These are phyloP conservation scores for Drosophila tristis DNA, from an alignment of 1,140 invertebrate genomes.

Conservation along the genomic window DNA sequence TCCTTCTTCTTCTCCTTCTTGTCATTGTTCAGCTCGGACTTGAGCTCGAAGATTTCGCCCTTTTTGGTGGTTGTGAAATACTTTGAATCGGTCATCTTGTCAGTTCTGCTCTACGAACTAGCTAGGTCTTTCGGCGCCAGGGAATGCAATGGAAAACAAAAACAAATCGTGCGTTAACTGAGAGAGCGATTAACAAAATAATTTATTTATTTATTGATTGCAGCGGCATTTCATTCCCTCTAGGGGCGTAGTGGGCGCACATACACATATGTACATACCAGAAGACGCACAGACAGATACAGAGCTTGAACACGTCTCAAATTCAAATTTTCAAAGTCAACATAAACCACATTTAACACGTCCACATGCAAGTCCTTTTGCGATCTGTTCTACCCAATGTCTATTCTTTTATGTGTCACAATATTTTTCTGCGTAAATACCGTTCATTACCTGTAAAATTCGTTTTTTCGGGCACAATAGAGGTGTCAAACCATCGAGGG, in stretches of 20 bases:
- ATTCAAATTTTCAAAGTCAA: background rate
- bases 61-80: conserved; percentile 99
- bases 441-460: no score
- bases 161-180: background rate
- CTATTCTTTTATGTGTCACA: no score
- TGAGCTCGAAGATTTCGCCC: conserved; percentile 99
- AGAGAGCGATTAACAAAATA: no score
- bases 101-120: conserved; percentile 23
- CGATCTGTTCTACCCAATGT: no score
- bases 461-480: no score
- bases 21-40: conserved; percentile 99
- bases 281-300: conserved; percentile 22
- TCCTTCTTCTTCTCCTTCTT: conserved; percentile 99
- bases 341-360: background rate
- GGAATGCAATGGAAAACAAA: background rate
- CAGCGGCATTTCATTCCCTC: background rate
- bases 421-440: no score
- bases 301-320: conserved; percentile 51
- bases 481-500: no score
- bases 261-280: conserved; percentile 19
- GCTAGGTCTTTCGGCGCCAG: conserved; percentile 1
- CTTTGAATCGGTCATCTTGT: conserved; percentile 98
- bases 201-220: conserved; percentile 32
- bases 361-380: background rate
- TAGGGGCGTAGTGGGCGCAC: conserved; percentile 35